A percentile compares a stretch with the other conserved stretches of the same genome.
Evolutionary conservation across 2,888 invertebrate genomes (phyloP).

Genomic region (Cheilosia variabilis): DNA sequence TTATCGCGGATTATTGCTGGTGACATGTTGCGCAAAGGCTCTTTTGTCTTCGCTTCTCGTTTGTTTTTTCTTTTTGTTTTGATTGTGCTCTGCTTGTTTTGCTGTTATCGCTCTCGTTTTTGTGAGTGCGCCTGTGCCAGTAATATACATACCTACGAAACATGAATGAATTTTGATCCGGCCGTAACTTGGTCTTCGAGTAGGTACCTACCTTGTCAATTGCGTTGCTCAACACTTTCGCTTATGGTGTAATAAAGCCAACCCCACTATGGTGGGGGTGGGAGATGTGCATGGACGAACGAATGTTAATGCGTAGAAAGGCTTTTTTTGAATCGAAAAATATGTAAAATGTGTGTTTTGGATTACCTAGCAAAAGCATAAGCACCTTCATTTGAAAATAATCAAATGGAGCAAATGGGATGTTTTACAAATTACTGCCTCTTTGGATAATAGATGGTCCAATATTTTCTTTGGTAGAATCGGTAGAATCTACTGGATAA

Average conservation of each 20-base stretch:
- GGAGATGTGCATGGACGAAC: neutral
- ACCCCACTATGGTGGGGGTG: conserved; percentile 11
- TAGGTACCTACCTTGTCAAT: conserved; percentile 11
- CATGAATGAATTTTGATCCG: conserved; percentile 68
- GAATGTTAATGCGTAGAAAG: conserved; percentile 68
- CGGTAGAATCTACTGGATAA: too few species aligned
- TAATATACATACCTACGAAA: conserved; percentile 32
- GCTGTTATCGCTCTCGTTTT: conserved; percentile 39
- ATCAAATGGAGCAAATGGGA: neutral
- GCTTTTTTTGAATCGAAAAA: conserved; percentile 8
- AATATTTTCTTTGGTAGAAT: too few species aligned
- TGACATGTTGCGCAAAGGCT: conserved; percentile 73
- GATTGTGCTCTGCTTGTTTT: conserved; percentile 61
- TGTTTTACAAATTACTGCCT: too few species aligned
- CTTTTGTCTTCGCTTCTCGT: conserved; percentile 30
- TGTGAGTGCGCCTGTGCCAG: conserved; percentile 57
- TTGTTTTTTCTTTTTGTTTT: conserved; percentile 69
- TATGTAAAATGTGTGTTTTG: neutral
- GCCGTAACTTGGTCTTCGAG: conserved; percentile 4
- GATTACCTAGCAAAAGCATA: neutral
- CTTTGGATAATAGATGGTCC: too few species aligned
- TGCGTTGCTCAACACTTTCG: conserved; percentile 69
- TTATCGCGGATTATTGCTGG: conserved; percentile 20
- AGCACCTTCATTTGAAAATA: neutral
- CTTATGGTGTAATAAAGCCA: conserved; percentile 53